Percentiles rank a stretch among this genome's conserved stretches.
These are phyloP conservation scores for Sylvicola cinctus DNA, from an alignment of 2,888 invertebrate species.

Conservation along the genomic window DNA sequence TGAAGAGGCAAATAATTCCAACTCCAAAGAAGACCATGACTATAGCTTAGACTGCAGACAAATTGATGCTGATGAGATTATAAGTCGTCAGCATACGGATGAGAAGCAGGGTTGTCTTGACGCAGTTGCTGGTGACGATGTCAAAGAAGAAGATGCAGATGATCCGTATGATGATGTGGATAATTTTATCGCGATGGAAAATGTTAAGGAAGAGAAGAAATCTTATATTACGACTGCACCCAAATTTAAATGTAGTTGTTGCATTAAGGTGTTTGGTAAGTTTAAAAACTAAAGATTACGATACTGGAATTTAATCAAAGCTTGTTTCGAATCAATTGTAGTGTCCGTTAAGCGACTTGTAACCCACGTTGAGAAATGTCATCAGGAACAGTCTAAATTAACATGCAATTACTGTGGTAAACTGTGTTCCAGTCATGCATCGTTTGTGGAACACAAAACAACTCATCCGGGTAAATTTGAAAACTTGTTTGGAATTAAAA, in stretches of 20 bases:
- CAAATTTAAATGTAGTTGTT: too few relatives aligned
- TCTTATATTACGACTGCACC: too few relatives aligned
- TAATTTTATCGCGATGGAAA: too few relatives aligned
- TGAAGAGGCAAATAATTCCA: too few relatives aligned
- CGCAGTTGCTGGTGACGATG: not conserved
- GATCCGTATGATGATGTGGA: not conserved
- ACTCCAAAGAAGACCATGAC: too few relatives aligned
- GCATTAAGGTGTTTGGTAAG: too few relatives aligned
- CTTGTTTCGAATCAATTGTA: not conserved
- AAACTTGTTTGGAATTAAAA: constrained; percentile 3
- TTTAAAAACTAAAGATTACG: too few relatives aligned
- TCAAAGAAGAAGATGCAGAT: constrained; percentile 1
- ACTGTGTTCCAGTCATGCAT: constrained; percentile 5
- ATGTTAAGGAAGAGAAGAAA: too few relatives aligned
- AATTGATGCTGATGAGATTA: too few relatives aligned
- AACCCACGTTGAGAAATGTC: constrained; percentile 3
- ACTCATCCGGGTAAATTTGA: constrained; percentile 6
- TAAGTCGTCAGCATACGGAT: not conserved
- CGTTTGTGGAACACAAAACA: constrained; percentile 6
- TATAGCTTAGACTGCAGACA: too few relatives aligned
- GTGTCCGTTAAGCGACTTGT: not conserved
- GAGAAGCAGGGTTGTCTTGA: not conserved
- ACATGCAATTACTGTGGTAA: constrained; percentile 8
- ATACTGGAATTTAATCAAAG: too few relatives aligned
- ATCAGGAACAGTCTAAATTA: constrained; percentile 1